Evolutionary conservation across 2,113 vertebrate species (phyloP).

Genomic region (Anas platyrhynchos): DNA sequence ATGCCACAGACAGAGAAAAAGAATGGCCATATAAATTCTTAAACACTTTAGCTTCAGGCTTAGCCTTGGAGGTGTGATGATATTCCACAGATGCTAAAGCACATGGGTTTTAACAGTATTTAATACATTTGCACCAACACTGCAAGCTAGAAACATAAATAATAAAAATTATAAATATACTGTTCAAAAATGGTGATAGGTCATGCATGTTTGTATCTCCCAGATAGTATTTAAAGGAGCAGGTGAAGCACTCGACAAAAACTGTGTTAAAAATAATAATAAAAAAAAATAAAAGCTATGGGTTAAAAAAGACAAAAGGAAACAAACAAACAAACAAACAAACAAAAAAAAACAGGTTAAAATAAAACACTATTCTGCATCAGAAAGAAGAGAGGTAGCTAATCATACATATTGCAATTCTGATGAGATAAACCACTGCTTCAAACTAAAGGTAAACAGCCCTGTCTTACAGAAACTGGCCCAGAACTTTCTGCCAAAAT

Average conservation of each 20-base stretch:
- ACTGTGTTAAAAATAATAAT: not conserved
- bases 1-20: slow-evolving; percentile 61
- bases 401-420: not conserved
- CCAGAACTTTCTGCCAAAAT: not conserved
- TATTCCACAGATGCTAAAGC: slow-evolving; percentile 66
- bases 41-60: slow-evolving; percentile 60
- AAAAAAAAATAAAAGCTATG: not conserved
- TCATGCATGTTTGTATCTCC: not conserved
- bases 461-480: not conserved
- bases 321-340: too few relatives aligned
- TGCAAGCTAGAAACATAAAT: slow-evolving; percentile 64
- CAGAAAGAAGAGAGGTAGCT: not conserved
- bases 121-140: slow-evolving; percentile 62
- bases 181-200: not conserved
- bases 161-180: slow-evolving; percentile 56
- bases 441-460: not conserved
- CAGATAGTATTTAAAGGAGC: not conserved
- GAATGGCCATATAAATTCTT: slow-evolving; percentile 72
- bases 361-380: not conserved
- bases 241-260: not conserved
- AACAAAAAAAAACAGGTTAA: not conserved
- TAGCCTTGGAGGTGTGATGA: slow-evolving; percentile 63
- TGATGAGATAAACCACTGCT: not conserved
- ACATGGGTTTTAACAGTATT: slow-evolving; percentile 63
- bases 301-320: not conserved